phyloP scores from a whole-genome alignment of 2,888 invertebrate species.

The Desoria tigrina region DNA sequence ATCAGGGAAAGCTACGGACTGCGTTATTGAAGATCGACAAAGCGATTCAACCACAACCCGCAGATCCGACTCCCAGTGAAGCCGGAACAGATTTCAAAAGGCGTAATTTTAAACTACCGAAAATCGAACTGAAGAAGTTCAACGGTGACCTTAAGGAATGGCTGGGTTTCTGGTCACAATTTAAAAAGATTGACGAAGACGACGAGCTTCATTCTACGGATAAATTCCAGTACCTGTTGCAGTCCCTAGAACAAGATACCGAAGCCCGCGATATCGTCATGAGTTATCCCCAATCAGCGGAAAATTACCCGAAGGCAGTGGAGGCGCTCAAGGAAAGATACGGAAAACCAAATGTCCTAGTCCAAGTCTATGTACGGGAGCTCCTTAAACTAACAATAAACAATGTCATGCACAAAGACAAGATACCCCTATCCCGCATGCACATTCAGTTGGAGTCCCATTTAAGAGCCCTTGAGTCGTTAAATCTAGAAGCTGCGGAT shows the following conservation, averaged over 20 bases:
- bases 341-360: constrained; percentile 49
- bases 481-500: no score
- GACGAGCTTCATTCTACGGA: constrained; percentile 20
- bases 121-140: constrained; percentile 50
- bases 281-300: constrained; percentile 38
- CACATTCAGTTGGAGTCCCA: no score
- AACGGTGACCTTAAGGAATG: constrained; percentile 48
- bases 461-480: no score
- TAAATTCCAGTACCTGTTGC: constrained; percentile 51
- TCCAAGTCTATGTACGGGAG: constrained; percentile 54
- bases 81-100: no score
- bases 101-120: constrained; percentile 45
- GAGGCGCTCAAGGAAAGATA: constrained; percentile 27
- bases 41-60: no score
- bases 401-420: neutral
- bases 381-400: constrained; percentile 53
- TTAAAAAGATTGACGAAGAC: constrained; percentile 51
- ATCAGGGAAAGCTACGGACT: no score
- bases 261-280: constrained; percentile 49
- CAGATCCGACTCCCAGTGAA: no score
- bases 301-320: constrained; percentile 52
- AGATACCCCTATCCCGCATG: no score
- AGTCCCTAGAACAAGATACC: constrained; percentile 37
- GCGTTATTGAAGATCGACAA: no score
- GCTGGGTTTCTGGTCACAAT: constrained; percentile 53